A percentile compares a stretch with the other conserved stretches of the same genome.
Conservation (phyloP, 35 echinoderm and acorn worm species). For the Acanthaster planci region DNA sequence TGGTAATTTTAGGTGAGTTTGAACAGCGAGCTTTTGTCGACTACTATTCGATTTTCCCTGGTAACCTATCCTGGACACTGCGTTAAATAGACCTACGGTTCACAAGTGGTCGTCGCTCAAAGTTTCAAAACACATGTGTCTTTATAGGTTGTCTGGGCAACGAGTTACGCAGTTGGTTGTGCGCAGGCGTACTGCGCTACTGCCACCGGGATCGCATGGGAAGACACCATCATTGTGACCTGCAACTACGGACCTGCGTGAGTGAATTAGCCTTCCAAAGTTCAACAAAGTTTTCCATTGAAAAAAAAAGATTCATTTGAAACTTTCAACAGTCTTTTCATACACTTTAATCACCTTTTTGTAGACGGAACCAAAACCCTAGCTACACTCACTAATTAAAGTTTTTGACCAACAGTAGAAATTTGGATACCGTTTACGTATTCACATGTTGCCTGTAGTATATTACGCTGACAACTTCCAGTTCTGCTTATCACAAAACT, state of each 20-base stretch:
- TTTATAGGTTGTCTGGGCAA: constrained; percentile 83
- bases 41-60: neutral
- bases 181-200: constrained; percentile 66
- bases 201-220: constrained; percentile 41
- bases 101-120: neutral
- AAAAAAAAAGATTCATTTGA: no score
- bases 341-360: no score
- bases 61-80: neutral
- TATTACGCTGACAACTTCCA: no score
- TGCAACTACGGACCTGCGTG: constrained; percentile 97
- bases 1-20: neutral
- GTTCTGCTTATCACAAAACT: no score
- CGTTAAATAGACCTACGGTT: neutral
- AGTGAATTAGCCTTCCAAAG: constrained; percentile 55
- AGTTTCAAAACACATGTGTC: neutral
- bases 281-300: neutral
- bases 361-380: no score
- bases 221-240: constrained; percentile 75
- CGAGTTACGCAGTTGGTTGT: constrained; percentile 79
- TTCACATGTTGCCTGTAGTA: no score
- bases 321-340: no score
- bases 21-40: neutral
- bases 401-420: no score
- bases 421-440: no score
- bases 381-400: no score